A percentile compares a stretch with the other conserved stretches of the same genome.
Evolutionary conservation across 1,140 invertebrate genomes (phyloP).

Genomic region (Ruditapes philippinarum): DNA sequence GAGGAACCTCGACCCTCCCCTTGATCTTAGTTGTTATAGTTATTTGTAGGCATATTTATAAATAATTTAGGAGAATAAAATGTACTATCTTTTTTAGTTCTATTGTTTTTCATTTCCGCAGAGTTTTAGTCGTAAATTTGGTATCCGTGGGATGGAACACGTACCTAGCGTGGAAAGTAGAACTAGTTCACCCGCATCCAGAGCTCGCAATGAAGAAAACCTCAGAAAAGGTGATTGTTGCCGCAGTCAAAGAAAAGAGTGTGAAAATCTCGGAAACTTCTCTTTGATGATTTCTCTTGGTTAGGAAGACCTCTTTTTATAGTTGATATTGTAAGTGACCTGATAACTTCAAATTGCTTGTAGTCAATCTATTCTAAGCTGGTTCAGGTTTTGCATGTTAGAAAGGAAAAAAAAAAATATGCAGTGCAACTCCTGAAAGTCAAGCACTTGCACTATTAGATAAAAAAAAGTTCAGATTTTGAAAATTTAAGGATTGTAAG

Average conservation of each 20-base stretch:
- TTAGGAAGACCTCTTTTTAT: neutral
- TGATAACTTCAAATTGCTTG: too few relatives aligned
- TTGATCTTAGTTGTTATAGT: neutral
- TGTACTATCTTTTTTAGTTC: neutral
- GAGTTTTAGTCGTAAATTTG: constrained; percentile 46
- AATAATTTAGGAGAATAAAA: neutral
- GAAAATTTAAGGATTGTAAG: too few relatives aligned
- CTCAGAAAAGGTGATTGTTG: neutral
- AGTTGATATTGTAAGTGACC: neutral
- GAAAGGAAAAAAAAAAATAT: too few relatives aligned
- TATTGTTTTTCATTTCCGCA: neutral
- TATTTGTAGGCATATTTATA: neutral
- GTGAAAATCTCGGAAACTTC: neutral
- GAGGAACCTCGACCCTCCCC: neutral
- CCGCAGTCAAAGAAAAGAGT: neutral
- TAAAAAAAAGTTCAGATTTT: too few relatives aligned
- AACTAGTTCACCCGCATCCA: constrained; percentile 18
- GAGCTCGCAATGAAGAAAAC: neutral
- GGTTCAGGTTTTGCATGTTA: too few relatives aligned
- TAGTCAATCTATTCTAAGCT: too few relatives aligned
- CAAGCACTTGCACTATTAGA: too few relatives aligned
- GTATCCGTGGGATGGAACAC: constrained; percentile 40
- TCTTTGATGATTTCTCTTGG: neutral
- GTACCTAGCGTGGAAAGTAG: constrained; percentile 25
- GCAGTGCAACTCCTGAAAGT: too few relatives aligned